Percentiles rank a stretch among this genome's conserved stretches.
phyloP scores from a whole-genome alignment of 1,140 invertebrate species.

The Aphidius ervi region DNA sequence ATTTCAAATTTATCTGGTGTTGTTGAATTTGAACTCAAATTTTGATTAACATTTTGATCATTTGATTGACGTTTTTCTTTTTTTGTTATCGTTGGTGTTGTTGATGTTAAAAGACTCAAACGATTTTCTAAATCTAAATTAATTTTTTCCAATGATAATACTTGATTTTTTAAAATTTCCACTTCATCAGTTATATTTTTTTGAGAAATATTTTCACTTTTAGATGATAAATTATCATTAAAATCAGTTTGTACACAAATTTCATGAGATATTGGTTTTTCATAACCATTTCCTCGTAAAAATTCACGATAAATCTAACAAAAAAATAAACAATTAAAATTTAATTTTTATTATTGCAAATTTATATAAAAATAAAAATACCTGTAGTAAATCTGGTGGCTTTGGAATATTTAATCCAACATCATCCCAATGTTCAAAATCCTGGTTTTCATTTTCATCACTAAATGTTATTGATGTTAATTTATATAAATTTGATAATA shows the following conservation, averaged over 20 bases:
- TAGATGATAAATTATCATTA: slow-evolving; percentile 15
- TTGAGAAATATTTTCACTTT: slow-evolving; percentile 36
- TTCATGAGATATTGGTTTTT: slow-evolving; percentile 38
- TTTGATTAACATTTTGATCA: slow-evolving; percentile 32
- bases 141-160: slow-evolving; percentile 2
- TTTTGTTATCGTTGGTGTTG: slow-evolving; percentile 46
- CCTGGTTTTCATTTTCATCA: slow-evolving; percentile 89
- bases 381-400: slow-evolving; percentile 69
- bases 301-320: slow-evolving; percentile 63
- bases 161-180: slow-evolving; percentile 21
- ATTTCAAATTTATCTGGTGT: slow-evolving; percentile 49
- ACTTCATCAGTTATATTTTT: slow-evolving; percentile 47
- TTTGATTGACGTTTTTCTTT: background rate
- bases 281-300: slow-evolving; percentile 50
- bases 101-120: slow-evolving; percentile 28
- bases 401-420: slow-evolving; percentile 83
- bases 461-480: slow-evolving; percentile 87
- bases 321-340: too few species aligned
- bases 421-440: slow-evolving; percentile 93
- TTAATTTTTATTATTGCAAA: too few species aligned
- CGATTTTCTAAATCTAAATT: slow-evolving; percentile 55
- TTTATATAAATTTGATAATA: slow-evolving; percentile 77
- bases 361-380: slow-evolving; percentile 35
- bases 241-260: slow-evolving; percentile 49
- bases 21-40: slow-evolving; percentile 44